These are phyloP conservation scores for Hirundichthys speculiger DNA, from an alignment of 2,113 vertebrate species.

Conservation along the genomic window DNA sequence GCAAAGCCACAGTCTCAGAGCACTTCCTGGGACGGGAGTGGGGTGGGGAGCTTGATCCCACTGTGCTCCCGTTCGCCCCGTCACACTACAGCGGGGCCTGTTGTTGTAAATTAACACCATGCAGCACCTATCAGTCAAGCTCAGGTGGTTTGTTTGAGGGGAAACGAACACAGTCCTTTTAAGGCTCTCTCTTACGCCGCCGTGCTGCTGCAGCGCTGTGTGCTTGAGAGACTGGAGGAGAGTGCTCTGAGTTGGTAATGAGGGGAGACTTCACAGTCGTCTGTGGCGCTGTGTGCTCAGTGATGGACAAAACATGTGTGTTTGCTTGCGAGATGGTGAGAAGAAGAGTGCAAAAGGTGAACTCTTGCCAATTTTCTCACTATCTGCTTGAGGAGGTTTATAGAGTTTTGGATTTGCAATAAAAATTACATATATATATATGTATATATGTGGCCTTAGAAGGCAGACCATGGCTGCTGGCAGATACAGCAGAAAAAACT, in stretches of 20 bases:
- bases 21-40: slow-evolving; percentile 7
- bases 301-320: slow-evolving; percentile 49
- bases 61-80: slow-evolving; percentile 31
- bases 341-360: slow-evolving; percentile 10
- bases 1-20: slow-evolving; percentile 28
- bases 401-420: too few relatives aligned
- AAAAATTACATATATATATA: too few relatives aligned
- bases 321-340: slow-evolving; percentile 42
- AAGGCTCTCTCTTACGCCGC: slow-evolving; percentile 37
- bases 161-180: slow-evolving; percentile 54
- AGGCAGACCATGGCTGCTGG: slow-evolving; percentile 14
- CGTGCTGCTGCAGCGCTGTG: slow-evolving; percentile 48
- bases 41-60: slow-evolving; percentile 38
- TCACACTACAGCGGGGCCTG: slow-evolving; percentile 50
- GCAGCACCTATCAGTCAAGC: slow-evolving; percentile 63
- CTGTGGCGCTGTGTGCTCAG: slow-evolving; percentile 36
- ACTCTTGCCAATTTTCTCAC: too few relatives aligned
- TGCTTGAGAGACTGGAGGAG: slow-evolving; percentile 51
- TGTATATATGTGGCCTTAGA: slow-evolving; percentile 11
- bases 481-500: slow-evolving; percentile 34
- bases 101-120: slow-evolving; percentile 63
- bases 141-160: slow-evolving; percentile 66
- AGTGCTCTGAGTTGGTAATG: slow-evolving; percentile 51
- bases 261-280: slow-evolving; percentile 58
- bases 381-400: too few relatives aligned